Evolutionary conservation across 2,797 vertebrate genomes (phyloP).

Genomic region (Columba guinea): DNA sequence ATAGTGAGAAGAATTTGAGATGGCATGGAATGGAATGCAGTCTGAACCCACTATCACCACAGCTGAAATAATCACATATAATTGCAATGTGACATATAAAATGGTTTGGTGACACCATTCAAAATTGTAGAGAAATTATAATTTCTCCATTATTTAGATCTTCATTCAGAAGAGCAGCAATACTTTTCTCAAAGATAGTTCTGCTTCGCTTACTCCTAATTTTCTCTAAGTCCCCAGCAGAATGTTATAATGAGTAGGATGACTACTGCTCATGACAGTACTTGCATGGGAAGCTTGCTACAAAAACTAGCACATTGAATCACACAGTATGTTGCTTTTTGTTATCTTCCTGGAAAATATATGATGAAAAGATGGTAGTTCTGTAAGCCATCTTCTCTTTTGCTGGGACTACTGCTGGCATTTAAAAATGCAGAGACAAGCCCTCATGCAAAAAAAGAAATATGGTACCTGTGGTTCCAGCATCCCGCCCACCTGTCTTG

Average conservation of each 20-base stretch:
- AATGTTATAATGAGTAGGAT: not conserved
- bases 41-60: not conserved
- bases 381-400: not conserved
- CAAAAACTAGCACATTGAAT: not conserved
- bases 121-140: not conserved
- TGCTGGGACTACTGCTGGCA: not conserved
- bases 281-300: not conserved
- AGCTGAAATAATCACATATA: not conserved
- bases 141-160: not conserved
- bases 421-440: not conserved
- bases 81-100: not conserved
- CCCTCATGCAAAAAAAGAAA: not conserved
- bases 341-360: constrained; percentile 6
- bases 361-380: not conserved
- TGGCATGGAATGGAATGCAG: not conserved
- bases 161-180: not conserved
- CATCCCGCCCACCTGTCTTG: not conserved
- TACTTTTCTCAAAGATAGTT: not conserved
- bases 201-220: not conserved
- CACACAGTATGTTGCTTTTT: not conserved
- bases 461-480: not conserved
- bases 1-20: not conserved
- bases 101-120: not conserved
- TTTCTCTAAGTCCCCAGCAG: not conserved
- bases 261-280: not conserved